Conservation (phyloP, 2,113 vertebrate genomes). For the Sarotherodon lohbergeri region DNA sequence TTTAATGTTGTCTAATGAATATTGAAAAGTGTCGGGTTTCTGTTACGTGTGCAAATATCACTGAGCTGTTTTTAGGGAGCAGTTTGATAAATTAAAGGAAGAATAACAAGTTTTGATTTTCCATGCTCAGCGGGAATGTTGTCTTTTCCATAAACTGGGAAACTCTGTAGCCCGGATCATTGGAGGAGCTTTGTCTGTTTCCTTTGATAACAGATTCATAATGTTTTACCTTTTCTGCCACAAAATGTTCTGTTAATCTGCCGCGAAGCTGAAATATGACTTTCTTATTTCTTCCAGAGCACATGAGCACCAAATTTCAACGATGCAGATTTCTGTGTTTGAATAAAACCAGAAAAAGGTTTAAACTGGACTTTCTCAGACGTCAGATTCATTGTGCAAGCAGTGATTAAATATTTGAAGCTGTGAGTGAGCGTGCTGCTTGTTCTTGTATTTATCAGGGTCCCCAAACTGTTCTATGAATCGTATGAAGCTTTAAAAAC, state of each 20-base stretch:
- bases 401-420: neutral
- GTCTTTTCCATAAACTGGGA: neutral
- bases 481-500: accelerated
- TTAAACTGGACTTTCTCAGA: neutral
- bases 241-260: accelerated
- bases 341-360: neutral
- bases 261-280: accelerated
- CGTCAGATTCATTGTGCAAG: neutral
- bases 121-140: neutral
- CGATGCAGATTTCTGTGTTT: neutral
- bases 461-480: neutral
- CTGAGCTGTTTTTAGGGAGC: neutral
- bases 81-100: neutral
- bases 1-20: neutral
- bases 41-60: neutral
- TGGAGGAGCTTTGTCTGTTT: neutral
- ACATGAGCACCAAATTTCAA: neutral
- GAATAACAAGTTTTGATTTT: neutral
- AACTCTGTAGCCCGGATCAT: accelerated
- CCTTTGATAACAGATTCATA: neutral
- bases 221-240: neutral
- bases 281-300: neutral
- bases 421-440: neutral
- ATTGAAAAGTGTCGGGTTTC: neutral
- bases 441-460: neutral